Evolutionary conservation across 2,113 vertebrate species (phyloP), one percentile per base, ranked within the genome.

Genomic region (Chaenocephalus aceratus): DNA sequence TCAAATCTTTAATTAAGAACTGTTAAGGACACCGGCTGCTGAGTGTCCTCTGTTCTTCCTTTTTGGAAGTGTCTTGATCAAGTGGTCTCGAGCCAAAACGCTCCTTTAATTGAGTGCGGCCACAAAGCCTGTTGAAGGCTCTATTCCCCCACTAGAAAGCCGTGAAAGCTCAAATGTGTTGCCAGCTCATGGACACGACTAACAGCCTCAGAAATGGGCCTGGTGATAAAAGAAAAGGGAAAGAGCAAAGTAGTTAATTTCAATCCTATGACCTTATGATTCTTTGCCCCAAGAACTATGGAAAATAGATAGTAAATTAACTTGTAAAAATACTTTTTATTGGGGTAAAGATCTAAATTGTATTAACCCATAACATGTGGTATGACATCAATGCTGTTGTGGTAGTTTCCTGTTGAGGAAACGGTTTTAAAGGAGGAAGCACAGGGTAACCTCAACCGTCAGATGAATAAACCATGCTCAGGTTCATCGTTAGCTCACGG

Each of bases 381-480:
- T 65, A 2, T 48, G 75, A 36, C 34, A 71, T 21, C 7, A 0
- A 13, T 41, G 64, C 72, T 65, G 57, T 63, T 83, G 62, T 63
- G 71, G 69, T 76, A 30, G 68, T 77, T 92, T 90, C 82, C 90
- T 89, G 86, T 83, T 74, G 68, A 65, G 76, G 69, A 65, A 75
- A 48, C 86, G 88, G 79, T 78, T 89, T 75, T 6, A 45, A 34
- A 57, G 66, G 66, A 91, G 86, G 88, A 89, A 89, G 52, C 46
- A 30, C 56, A 81, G 80, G 65, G 65, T 75, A 83, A 86, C 82
- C 76, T 68, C 76, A 66, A 68, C 75, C 8, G 62, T 71, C 44
- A 18, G 63, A 67, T 82, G 26, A 80, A 64, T 30, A 41, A 80
- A 71, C 56, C 69, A 53, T 12, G 56, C 18, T 78, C 45, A 46